phyloP scores from a whole-genome alignment of 1,140 invertebrate genomes.

The Dreissena polymorpha region DNA sequence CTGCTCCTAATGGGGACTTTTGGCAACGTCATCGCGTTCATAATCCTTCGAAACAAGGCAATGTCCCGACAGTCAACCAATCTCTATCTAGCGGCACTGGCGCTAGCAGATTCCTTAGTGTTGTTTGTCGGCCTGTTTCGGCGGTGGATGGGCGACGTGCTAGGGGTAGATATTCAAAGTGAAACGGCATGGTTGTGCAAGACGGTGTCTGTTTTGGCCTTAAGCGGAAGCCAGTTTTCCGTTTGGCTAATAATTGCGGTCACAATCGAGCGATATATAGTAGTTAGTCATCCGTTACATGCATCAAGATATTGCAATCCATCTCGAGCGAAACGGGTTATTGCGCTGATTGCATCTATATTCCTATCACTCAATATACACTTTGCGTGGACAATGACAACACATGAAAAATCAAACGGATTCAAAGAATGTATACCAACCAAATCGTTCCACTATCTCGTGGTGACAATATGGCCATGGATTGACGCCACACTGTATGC shows the following conservation, averaged over 20 bases:
- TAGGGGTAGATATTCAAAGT: slow-evolving; percentile 64
- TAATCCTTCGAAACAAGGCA: slow-evolving; percentile 68
- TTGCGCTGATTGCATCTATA: slow-evolving; percentile 62
- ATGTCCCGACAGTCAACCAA: slow-evolving; percentile 75
- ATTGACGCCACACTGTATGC: slow-evolving; percentile 71
- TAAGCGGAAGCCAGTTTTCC: slow-evolving; percentile 74
- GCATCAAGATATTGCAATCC: slow-evolving; percentile 75
- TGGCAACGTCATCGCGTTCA: slow-evolving; percentile 72
- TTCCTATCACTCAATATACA: slow-evolving; percentile 73
- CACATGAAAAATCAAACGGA: slow-evolving; percentile 47
- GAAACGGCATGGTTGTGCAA: slow-evolving; percentile 72
- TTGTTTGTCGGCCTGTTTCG: slow-evolving; percentile 74
- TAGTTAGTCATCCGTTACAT: slow-evolving; percentile 76
- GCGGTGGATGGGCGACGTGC: slow-evolving; percentile 73
- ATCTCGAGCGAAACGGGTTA: slow-evolving; percentile 69
- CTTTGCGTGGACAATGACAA: slow-evolving; percentile 72
- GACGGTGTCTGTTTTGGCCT: slow-evolving; percentile 66
- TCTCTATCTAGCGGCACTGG: slow-evolving; percentile 74
- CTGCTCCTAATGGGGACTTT: slow-evolving; percentile 69
- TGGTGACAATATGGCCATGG: slow-evolving; percentile 67
- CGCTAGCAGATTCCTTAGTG: slow-evolving; percentile 75
- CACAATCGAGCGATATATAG: slow-evolving; percentile 78
- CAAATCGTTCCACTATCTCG: slow-evolving; percentile 41
- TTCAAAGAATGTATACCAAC: slow-evolving; percentile 42
- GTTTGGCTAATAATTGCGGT: slow-evolving; percentile 79